Base-by-base conservation (phyloP, 2,797 vertebrate genomes). In the Myotis pilosus region DNA sequence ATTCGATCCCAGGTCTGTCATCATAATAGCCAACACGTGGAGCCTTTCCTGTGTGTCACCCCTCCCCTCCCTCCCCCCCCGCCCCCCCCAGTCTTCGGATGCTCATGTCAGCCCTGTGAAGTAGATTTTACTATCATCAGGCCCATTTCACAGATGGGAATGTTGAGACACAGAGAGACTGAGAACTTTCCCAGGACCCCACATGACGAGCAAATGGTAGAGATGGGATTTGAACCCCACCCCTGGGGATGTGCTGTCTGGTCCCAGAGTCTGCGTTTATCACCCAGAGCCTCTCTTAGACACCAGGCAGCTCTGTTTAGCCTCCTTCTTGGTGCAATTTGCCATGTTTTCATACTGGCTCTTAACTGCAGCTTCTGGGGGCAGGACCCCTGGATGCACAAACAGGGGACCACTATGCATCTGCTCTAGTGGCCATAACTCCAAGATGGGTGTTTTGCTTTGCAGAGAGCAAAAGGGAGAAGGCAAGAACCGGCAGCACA, bases 21-120 rank as follows among this genome's bases (percentile, higher is more conserved):
- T 75, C 0, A 0, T 3, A 6, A 68, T 3, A 69, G 10, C 19
- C 51, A 28, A 49, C n/a, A 1, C 6, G 20, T 1, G 41, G 57
- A 16, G 38, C 7, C 8, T 89, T 71, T 13, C 25, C 36, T n/a
- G 11, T 7, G 13, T 44, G 60, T 17, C 15, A 2, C 4, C 15
- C 9, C 15, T 1, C 13, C 2, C 25, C 7, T n/a, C n/a, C n/a
- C n/a, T n/a, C n/a, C n/a, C n/a, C n/a, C n/a, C n/a, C n/a, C n/a
- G n/a, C n/a, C n/a, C 15, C 2, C 13, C 2, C 25, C 7, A 12
- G 41, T 38, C 25, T 36, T 71, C 16, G 1, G 30, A n/a, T 9
- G 60, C 33, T 41, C 47, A 20, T 3, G 3, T 12, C 69, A 55
- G 71, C 8, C 25, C 36, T 19, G 20, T 9, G 44, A 64, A 19